A percentile compares a stretch with the other conserved stretches of the same genome.
Conservation (phyloP, 2,113 vertebrate species). For the Phylloscopus trochiloides region DNA sequence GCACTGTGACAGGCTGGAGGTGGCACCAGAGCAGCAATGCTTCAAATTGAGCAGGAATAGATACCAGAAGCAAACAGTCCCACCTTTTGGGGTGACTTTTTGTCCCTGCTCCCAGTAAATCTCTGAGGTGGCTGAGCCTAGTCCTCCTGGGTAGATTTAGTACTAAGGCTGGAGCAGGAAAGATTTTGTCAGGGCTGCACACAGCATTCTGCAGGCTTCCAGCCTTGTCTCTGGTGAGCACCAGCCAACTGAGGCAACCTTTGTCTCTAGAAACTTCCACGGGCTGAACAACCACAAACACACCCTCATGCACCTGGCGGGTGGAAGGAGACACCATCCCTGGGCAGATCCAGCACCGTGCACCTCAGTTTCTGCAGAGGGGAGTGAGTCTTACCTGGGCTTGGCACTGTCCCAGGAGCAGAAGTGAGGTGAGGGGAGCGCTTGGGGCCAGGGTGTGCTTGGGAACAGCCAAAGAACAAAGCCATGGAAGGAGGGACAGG, state of each 20-base stretch:
- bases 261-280: not conserved
- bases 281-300: not conserved
- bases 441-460: rapidly evolving
- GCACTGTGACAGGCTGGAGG: not conserved
- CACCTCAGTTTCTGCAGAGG: rapidly evolving
- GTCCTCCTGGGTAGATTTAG: not conserved
- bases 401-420: rapidly evolving
- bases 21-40: rapidly evolving
- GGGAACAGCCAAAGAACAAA: not conserved
- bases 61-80: not conserved
- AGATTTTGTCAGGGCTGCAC: not conserved
- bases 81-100: not conserved
- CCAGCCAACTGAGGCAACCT: not conserved
- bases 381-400: not conserved
- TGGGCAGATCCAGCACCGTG: rapidly evolving
- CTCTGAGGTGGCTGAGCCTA: not conserved
- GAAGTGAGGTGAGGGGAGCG: rapidly evolving
- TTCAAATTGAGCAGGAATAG: not conserved
- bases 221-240: not conserved
- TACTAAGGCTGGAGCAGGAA: not conserved
- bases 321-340: not conserved
- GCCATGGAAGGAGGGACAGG: not conserved
- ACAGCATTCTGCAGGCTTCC: not conserved
- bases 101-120: not conserved
- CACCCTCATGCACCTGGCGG: rapidly evolving